Conservation (phyloP, 2,888 invertebrate genomes). For the Tetropium fuscum region DNA sequence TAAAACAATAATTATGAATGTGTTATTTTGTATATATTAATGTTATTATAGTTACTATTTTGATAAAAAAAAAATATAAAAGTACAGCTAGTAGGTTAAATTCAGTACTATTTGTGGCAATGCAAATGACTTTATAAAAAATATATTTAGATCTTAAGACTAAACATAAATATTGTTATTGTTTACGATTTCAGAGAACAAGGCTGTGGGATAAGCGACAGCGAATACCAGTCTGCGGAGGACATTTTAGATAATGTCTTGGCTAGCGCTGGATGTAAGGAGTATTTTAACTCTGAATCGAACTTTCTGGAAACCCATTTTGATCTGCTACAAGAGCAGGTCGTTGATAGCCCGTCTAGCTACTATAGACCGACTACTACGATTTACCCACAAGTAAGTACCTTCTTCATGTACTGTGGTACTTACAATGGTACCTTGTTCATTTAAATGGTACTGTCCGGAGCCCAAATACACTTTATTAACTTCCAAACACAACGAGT, state of each 20-base stretch:
- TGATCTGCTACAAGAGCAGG: constrained; percentile 54
- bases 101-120: no score
- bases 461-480: no score
- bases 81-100: no score
- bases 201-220: constrained; percentile 52
- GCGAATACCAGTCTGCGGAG: constrained; percentile 70
- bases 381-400: constrained; percentile 44
- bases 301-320: constrained; percentile 63
- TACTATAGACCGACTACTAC: constrained; percentile 40
- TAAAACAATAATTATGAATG: no score
- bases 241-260: constrained; percentile 66
- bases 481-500: no score
- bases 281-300: constrained; percentile 61
- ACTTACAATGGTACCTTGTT: no score
- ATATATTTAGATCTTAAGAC: no score
- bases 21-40: no score
- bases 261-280: constrained; percentile 61
- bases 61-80: no score
- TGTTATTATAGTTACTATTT: no score
- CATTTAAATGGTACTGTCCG: no score
- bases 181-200: constrained; percentile 24
- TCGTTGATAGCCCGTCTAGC: constrained; percentile 38
- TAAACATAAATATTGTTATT: not conserved
- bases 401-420: not conserved
- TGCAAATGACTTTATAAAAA: no score